phyloP scores from a whole-genome alignment of 2,797 vertebrate species.

The Mormyrops boulengeri region DNA sequence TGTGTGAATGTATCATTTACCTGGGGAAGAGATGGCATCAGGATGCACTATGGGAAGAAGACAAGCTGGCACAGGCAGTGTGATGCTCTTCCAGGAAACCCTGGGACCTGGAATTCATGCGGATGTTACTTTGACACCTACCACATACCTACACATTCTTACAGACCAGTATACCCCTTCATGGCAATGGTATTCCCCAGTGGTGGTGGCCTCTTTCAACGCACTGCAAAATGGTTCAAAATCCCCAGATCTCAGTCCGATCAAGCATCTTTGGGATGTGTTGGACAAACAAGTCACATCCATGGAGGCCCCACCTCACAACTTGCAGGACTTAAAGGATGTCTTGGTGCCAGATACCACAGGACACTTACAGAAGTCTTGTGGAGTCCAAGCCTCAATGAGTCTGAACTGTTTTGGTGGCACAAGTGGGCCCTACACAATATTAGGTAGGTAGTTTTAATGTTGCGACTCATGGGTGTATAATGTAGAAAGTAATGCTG shows the following conservation, averaged over 20 bases:
- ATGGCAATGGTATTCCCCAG: not conserved
- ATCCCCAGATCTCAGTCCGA: too few relatives aligned
- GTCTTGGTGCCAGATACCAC: too few relatives aligned
- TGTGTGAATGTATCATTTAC: not conserved
- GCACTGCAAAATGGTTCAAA: not conserved
- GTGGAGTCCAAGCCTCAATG: not conserved
- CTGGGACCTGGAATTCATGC: not conserved
- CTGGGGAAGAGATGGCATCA: not conserved
- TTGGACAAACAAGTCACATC: not conserved
- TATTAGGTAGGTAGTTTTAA: not conserved
- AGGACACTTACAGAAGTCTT: not conserved
- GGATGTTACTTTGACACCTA: not conserved
- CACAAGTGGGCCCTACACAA: not conserved
- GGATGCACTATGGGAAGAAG: not conserved
- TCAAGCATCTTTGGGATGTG: not conserved
- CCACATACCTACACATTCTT: not conserved
- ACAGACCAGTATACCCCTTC: not conserved
- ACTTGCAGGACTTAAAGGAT: not conserved
- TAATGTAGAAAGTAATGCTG: not conserved
- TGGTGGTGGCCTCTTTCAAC: not conserved
- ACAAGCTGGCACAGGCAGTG: not conserved
- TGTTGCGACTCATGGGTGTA: not conserved
- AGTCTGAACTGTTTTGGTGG: not conserved
- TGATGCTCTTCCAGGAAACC: not conserved
- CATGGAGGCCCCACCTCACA: not conserved